These are phyloP conservation scores for Procavia capensis DNA, from an alignment of 2,113 vertebrate species.

Conservation along the genomic window DNA sequence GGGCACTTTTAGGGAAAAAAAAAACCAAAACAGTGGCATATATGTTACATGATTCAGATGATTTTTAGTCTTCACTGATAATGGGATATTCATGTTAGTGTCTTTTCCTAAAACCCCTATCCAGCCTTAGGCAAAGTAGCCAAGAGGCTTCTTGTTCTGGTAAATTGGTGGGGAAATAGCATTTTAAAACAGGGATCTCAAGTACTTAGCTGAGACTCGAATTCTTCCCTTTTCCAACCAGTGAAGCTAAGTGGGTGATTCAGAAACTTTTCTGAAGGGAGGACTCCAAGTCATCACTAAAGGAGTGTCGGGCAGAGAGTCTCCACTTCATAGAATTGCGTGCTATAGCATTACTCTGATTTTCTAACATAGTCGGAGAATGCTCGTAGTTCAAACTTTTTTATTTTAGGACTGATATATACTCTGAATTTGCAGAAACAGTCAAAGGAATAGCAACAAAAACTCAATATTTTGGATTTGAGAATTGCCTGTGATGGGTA, in stretches of 20 bases:
- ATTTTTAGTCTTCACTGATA: constrained; percentile 69
- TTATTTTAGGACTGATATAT: constrained; percentile 54
- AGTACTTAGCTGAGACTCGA: constrained; percentile 73
- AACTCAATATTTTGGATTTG: constrained; percentile 25
- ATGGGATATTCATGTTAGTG: constrained; percentile 65
- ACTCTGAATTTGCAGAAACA: constrained; percentile 54
- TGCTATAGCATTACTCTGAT: constrained; percentile 67
- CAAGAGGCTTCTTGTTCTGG: constrained; percentile 58
- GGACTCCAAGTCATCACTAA: constrained; percentile 47
- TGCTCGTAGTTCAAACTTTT: constrained; percentile 56
- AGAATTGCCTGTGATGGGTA: constrained; percentile 21
- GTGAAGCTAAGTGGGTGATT: constrained; percentile 67
- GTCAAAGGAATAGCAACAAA: constrained; percentile 50
- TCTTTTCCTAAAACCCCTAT: constrained; percentile 57
- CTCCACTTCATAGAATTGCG: constrained; percentile 49
- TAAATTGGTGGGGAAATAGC: constrained; percentile 51
- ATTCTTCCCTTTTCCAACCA: constrained; percentile 72
- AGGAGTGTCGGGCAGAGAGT: constrained; percentile 47
- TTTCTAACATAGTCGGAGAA: constrained; percentile 54
- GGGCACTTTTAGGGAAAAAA: constrained; percentile 69
- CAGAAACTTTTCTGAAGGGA: constrained; percentile 60
- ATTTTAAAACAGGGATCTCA: constrained; percentile 59
- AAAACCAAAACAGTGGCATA: background rate
- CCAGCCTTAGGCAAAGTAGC: constrained; percentile 19
- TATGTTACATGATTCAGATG: background rate